These are phyloP conservation scores for Ariopsis seemanni DNA, from an alignment of 2,113 vertebrate species.

Conservation along the genomic window DNA sequence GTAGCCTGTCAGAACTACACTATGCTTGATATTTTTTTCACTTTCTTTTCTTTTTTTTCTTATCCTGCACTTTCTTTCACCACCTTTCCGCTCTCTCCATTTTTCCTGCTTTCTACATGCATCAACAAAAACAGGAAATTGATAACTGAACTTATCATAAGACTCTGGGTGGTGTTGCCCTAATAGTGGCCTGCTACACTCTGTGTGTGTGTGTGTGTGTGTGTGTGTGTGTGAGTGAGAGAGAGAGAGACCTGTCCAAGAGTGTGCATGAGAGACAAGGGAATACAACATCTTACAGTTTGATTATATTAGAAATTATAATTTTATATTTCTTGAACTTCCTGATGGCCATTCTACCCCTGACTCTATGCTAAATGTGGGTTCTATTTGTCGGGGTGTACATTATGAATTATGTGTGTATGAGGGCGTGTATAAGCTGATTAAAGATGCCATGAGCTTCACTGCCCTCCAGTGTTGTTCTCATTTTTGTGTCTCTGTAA, in stretches of 20 bases:
- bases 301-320: too few relatives aligned
- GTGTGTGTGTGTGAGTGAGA: too few relatives aligned
- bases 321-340: not conserved
- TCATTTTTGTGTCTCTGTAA: conserved; percentile 13
- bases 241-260: not conserved
- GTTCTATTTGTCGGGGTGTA: not conserved
- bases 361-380: not conserved
- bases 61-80: not conserved
- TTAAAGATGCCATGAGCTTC: conserved; percentile 12
- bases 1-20: too few relatives aligned
- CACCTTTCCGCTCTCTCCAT: not conserved
- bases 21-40: not conserved
- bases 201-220: not conserved
- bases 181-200: not conserved
- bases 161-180: not conserved
- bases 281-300: not conserved
- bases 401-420: not conserved
- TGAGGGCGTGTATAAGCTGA: not conserved
- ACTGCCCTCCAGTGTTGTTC: conserved; percentile 5
- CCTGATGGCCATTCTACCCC: not conserved
- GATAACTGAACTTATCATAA: not conserved
- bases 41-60: too few relatives aligned
- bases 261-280: not conserved
- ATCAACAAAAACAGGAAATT: not conserved
- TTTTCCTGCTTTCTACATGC: not conserved